Base-by-base conservation (phyloP, 1,140 invertebrate species). In the Drosophila chauvacae region DNA sequence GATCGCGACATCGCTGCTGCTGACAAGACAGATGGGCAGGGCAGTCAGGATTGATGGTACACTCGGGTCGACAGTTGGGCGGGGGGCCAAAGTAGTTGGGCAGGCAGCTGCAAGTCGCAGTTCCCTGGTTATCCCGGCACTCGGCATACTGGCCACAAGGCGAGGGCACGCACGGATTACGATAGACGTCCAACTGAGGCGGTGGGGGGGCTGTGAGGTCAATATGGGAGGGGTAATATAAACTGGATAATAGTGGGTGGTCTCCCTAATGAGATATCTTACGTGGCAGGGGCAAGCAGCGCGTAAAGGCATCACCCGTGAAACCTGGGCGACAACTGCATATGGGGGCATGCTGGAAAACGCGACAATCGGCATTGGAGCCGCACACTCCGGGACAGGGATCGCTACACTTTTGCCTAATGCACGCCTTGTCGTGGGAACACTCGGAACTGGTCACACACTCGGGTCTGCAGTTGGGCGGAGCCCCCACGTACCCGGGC, bases 341-440 rank as follows among this genome's bases (percentile, higher is more conserved):
- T 44, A 96, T 95, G 0, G 96, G 96, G 7, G 94, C 94, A 77
- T 97, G 96, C 84, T 96, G 96, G 14, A 95, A 90, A 0, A 97
- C 96, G 20, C 94, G 94, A 88, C 97, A 97, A 59, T 95, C 94
- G 3, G 97, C 96, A 93, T 96, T 96, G 33, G 95, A 91, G 9
- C 96, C 96, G 91, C 97, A 97, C 2, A 95, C 95, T 55, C 95
- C 96, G n/a, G 95, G 94, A 78, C 97, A 97, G 30, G 96, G 96
- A 93, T 97, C 95, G n/a, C 94, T 92, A 80, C 97, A 97, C 93
- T 97, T 97, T 81, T 97, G 96, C 86, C 96, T 96, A 33, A 96
- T 93, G 82, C 97, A 97, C 2, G 96, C 95, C 82, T 94, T 95
- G 39, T 94, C 94, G n/a, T 94, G 93, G 55, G 95, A 93, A 80